Evolutionary conservation across 2,888 invertebrate species (phyloP).

Genomic region (Nomada flava): DNA sequence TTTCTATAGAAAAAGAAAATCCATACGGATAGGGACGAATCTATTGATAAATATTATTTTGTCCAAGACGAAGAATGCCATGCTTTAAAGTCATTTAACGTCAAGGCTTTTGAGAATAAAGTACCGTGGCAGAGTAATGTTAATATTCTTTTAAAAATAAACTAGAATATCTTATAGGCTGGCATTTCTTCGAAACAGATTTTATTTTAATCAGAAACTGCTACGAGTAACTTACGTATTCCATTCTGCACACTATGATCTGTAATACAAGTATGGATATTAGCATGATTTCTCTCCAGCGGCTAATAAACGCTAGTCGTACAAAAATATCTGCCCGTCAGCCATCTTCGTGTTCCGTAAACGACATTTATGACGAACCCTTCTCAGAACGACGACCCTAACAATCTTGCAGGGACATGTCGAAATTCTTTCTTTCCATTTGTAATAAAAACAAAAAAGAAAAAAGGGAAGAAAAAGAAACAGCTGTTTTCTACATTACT

Average conservation of each 20-base stretch:
- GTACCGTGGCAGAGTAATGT: not conserved
- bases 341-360: constrained; percentile 4
- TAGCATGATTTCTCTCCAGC: not conserved
- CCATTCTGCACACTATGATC: not conserved
- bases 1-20: not conserved
- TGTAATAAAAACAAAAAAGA: not conserved
- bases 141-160: not conserved
- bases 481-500: not conserved
- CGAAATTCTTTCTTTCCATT: not conserved
- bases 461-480: not conserved
- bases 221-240: not conserved
- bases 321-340: constrained; percentile 13
- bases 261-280: not conserved
- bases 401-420: not conserved
- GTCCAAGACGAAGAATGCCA: too few species aligned
- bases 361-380: not conserved
- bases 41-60: not conserved
- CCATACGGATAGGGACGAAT: not conserved
- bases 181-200: not conserved
- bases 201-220: not conserved
- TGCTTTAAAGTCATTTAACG: too few species aligned
- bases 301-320: not conserved
- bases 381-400: constrained; percentile 14
- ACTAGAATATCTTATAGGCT: not conserved
- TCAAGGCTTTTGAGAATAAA: not conserved